Percentiles rank a stretch among this genome's conserved stretches.
These are phyloP conservation scores for Dromius quadrimaculatus DNA, from an alignment of 2,888 invertebrate species.

Conservation along the genomic window DNA sequence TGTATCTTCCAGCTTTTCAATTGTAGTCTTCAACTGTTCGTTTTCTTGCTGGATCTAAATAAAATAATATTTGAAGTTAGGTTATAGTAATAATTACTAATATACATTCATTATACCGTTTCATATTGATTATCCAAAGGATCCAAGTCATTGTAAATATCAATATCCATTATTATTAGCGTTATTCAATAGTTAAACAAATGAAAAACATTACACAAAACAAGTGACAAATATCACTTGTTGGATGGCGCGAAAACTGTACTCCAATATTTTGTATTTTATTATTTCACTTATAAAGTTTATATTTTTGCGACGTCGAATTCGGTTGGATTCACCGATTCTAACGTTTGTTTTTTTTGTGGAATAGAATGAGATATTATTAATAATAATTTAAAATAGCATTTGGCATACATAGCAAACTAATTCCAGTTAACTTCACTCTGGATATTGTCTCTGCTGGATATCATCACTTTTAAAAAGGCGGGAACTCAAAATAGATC, in stretches of 20 bases:
- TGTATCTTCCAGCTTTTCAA: conserved; percentile 60
- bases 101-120: conserved; percentile 56
- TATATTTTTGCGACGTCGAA: too few relatives aligned
- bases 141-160: conserved; percentile 66
- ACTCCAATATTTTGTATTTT: too few relatives aligned
- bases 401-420: too few relatives aligned
- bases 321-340: too few relatives aligned
- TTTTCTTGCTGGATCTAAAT: conserved; percentile 61
- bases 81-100: conserved; percentile 51
- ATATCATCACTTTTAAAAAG: too few relatives aligned
- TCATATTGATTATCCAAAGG: conserved; percentile 58
- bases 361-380: too few relatives aligned
- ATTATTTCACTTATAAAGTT: too few relatives aligned
- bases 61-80: conserved; percentile 50
- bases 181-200: not conserved
- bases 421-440: too few relatives aligned
- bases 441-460: too few relatives aligned
- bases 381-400: too few relatives aligned
- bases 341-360: too few relatives aligned
- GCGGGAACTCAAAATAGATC: too few relatives aligned
- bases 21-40: conserved; percentile 56
- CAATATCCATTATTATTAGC: conserved; percentile 59
- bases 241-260: conserved; percentile 25
- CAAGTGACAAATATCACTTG: conserved; percentile 15
- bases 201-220: conserved; percentile 8